Percentiles rank a stretch among this genome's conserved stretches.
phyloP scores from a whole-genome alignment of 2,797 vertebrate species.

The Pagetopsis macropterus region DNA sequence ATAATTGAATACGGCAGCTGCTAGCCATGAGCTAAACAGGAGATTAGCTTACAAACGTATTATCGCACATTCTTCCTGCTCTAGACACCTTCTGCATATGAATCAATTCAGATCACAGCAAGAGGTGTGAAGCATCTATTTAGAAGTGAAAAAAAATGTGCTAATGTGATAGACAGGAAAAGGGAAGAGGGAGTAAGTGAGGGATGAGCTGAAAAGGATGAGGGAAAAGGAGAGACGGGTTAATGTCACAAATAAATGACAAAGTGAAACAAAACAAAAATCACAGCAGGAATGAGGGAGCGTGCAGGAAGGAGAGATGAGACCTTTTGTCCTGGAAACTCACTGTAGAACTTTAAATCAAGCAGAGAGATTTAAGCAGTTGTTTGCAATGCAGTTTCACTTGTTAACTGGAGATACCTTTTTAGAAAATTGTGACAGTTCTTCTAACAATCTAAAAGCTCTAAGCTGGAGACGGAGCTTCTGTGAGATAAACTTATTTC shows the following conservation, averaged over 20 bases:
- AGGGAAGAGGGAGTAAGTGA: constrained; percentile 6
- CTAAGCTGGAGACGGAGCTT: neutral
- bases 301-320: neutral
- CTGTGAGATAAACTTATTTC: too few species aligned
- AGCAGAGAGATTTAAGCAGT: constrained; percentile 2
- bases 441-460: neutral
- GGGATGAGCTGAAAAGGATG: constrained; percentile 13
- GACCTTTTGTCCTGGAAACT: constrained; percentile 8
- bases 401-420: neutral
- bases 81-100: constrained; percentile 48
- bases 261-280: constrained; percentile 27
- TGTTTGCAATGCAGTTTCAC: neutral
- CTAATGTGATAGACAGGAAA: constrained; percentile 24
- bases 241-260: constrained; percentile 5
- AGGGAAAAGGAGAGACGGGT: neutral
- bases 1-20: constrained; percentile 63
- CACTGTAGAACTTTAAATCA: neutral
- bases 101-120: constrained; percentile 61
- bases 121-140: constrained; percentile 56
- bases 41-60: constrained; percentile 67
- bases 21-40: constrained; percentile 56
- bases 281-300: constrained; percentile 11
- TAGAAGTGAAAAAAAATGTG: constrained; percentile 27
- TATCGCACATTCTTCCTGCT: constrained; percentile 51
- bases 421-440: neutral